Conservation (phyloP, 2,797 vertebrate genomes). For the Pseudocheirus occidentalis region DNA sequence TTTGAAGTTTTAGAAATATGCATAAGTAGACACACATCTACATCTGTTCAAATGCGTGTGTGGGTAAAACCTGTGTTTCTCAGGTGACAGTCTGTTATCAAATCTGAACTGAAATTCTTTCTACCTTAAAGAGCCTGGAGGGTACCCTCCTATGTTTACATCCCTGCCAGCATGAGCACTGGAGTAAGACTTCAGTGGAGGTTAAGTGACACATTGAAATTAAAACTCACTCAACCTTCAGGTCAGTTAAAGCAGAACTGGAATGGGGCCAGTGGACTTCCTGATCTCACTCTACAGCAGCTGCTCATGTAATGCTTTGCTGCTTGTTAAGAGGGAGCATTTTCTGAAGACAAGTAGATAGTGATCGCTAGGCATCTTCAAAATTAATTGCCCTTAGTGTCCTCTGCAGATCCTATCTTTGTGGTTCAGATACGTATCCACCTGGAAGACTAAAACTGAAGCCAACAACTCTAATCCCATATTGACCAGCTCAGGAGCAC, state of each 20-base stretch:
- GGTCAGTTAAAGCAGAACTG: slow-evolving; percentile 45
- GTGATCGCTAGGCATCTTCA: not conserved
- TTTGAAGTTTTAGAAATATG: not conserved
- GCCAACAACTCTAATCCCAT: slow-evolving; percentile 39
- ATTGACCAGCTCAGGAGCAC: not conserved
- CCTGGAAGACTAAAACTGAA: slow-evolving; percentile 12
- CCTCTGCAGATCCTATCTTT: slow-evolving; percentile 19
- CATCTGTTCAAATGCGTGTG: not conserved
- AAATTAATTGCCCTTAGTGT: slow-evolving; percentile 46
- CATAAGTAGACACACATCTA: not conserved
- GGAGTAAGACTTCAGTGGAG: not conserved
- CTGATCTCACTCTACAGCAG: slow-evolving; percentile 55
- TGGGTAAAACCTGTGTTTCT: not conserved
- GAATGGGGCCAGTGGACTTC: slow-evolving; percentile 33
- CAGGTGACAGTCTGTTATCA: not conserved
- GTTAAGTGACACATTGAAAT: slow-evolving; percentile 47
- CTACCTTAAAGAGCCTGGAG: not conserved
- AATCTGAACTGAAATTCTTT: not conserved
- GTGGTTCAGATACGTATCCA: not conserved
- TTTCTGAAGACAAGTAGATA: slow-evolving; percentile 50
- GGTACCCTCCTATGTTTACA: not conserved
- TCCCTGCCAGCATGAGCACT: not conserved
- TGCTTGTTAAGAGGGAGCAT: slow-evolving; percentile 52
- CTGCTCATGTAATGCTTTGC: slow-evolving; percentile 47
- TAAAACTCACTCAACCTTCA: not conserved